Percentiles rank a stretch among this genome's conserved stretches.
These are phyloP conservation scores for Geodia barretti DNA, from an alignment of 37 sponge, comb jelly and placozoan species.

Conservation along the genomic window DNA sequence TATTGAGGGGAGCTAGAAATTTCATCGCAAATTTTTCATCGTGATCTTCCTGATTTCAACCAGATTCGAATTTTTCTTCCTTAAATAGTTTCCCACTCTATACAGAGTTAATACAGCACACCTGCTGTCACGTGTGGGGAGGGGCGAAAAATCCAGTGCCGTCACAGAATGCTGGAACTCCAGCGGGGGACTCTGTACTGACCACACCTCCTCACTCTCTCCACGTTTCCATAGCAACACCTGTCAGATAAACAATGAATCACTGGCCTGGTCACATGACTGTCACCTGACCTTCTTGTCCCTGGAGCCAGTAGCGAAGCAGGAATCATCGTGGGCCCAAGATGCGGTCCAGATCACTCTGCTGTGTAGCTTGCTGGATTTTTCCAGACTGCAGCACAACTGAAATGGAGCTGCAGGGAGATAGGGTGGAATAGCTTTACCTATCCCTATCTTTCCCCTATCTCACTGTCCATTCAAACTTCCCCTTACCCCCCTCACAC, in stretches of 20 bases:
- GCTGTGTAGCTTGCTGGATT: conserved; percentile 51
- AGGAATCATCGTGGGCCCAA: conserved; percentile 86
- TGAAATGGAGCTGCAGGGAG: conserved; percentile 27
- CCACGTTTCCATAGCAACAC: conserved; percentile 60
- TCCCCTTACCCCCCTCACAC: no score
- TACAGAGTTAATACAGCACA: neutral
- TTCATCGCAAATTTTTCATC: no score
- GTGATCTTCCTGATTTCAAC: no score
- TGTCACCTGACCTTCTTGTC: conserved; percentile 78
- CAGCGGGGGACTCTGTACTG: conserved; percentile 25
- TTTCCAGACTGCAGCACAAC: conserved; percentile 44
- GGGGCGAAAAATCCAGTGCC: conserved; percentile 79
- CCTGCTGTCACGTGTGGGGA: conserved; percentile 11
- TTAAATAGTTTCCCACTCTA: neutral
- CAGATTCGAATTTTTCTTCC: no score
- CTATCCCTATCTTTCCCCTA: no score
- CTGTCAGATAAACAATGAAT: conserved; percentile 9
- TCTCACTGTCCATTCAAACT: no score
- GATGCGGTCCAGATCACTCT: conserved; percentile 90
- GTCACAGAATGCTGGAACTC: conserved; percentile 60
- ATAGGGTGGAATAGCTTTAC: neutral
- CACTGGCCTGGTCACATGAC: neutral
- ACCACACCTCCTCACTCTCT: conserved; percentile 32
- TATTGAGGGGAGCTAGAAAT: neutral
- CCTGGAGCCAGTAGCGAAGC: conserved; percentile 87